Conservation (phyloP, 2,797 vertebrate genomes). For the Sparus aurata region DNA sequence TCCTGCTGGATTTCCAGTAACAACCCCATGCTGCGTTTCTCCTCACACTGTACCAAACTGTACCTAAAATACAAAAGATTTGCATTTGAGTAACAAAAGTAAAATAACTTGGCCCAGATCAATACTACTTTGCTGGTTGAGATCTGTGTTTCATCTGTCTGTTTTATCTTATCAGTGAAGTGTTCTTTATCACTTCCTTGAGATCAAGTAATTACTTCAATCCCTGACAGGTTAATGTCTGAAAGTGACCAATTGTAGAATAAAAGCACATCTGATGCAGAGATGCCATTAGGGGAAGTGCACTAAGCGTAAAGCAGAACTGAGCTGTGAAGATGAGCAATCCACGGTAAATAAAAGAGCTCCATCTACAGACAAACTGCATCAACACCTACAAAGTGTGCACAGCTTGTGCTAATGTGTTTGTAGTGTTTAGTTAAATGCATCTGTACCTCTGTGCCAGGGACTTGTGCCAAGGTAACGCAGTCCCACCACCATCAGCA, state of each 20-base stretch:
- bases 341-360: neutral
- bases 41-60: no score
- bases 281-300: neutral
- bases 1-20: neutral
- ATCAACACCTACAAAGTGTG: neutral
- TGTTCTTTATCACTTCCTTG: no score
- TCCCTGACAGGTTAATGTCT: neutral
- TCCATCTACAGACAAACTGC: neutral
- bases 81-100: no score
- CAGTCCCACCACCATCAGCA: constrained; percentile 15
- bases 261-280: neutral
- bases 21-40: no score
- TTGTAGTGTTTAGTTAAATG: neutral
- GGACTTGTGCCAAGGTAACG: neutral
- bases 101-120: no score
- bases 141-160: no score
- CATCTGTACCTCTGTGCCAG: constrained; percentile 27
- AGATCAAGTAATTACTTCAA: neutral
- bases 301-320: neutral
- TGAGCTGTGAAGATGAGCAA: neutral
- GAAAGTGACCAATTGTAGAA: neutral
- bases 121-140: no score
- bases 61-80: no score
- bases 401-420: no score
- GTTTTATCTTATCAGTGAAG: no score